Evolutionary conservation across 1,140 invertebrate species (phyloP).

Genomic region (Archegozetes longisetosus): DNA sequence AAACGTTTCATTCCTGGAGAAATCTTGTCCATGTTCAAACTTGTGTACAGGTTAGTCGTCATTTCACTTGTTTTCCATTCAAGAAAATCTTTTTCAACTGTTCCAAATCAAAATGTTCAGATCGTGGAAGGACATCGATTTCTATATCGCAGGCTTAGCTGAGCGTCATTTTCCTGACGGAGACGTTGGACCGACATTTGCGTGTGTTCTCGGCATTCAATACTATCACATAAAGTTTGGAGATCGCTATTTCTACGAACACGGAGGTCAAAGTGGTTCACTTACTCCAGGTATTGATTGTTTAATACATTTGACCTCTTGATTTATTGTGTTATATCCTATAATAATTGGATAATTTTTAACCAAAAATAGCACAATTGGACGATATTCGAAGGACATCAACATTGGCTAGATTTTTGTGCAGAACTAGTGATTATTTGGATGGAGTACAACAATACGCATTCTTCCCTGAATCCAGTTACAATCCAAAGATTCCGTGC

Average conservation of each 20-base stretch:
- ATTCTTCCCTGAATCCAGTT: conserved; percentile 9
- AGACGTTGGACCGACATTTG: conserved; percentile 31
- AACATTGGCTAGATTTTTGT: conserved; percentile 1
- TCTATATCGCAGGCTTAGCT: conserved; percentile 16
- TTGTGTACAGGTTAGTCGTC: conserved; percentile 33
- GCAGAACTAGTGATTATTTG: conserved; percentile 2
- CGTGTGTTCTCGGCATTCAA: conserved; percentile 32
- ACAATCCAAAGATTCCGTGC: conserved; percentile 6
- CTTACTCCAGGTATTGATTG: conserved; percentile 5
- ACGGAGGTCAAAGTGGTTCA: conserved; percentile 23
- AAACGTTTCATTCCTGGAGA: conserved; percentile 18
- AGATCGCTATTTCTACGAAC: conserved; percentile 45
- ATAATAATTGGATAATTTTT: not conserved
- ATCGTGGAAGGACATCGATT: conserved; percentile 3
- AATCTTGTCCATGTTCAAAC: not conserved
- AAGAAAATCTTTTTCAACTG: not conserved
- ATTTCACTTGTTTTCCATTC: not conserved
- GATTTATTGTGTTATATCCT: too few species aligned
- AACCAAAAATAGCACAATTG: conserved; percentile 14
- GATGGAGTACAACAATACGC: conserved; percentile 4
- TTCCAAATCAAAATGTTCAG: not conserved
- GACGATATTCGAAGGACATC: not conserved
- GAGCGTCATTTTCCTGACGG: conserved; percentile 28
- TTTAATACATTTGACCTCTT: too few species aligned
- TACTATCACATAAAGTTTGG: conserved; percentile 57